phyloP scores from a whole-genome alignment of 2,113 vertebrate genomes.

The Anser cygnoides region DNA sequence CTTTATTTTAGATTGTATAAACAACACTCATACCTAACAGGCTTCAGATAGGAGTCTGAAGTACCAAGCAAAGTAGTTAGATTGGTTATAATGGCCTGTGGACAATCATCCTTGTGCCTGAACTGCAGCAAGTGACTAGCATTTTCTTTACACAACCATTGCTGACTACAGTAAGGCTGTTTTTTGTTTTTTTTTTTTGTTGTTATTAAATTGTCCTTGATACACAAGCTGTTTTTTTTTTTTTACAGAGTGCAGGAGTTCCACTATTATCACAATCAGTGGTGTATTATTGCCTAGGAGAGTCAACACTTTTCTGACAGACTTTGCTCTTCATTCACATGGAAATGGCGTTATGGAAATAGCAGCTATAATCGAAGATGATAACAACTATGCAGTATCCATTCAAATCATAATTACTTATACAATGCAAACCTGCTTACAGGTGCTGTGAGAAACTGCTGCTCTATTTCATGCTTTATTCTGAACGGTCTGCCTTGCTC shows the following conservation, averaged over 20 bases:
- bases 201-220: not conserved
- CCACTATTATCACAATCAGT: constrained; percentile 9
- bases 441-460: not conserved
- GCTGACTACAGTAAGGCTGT: not conserved
- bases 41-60: not conserved
- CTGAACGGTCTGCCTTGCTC: not conserved
- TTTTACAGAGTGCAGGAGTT: not conserved
- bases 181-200: not conserved
- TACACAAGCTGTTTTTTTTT: not conserved
- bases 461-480: constrained; percentile 2
- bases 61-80: not conserved
- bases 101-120: not conserved
- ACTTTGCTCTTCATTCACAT: constrained; percentile 29
- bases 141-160: not conserved
- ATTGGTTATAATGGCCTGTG: not conserved
- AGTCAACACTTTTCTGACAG: constrained; percentile 37
- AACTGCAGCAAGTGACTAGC: not conserved
- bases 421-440: constrained; percentile 3
- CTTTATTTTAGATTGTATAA: not conserved
- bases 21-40: not conserved
- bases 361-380: constrained; percentile 8
- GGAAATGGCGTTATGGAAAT: constrained; percentile 39
- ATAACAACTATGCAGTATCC: constrained; percentile 37
- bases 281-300: constrained; percentile 18
- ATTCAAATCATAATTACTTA: constrained; percentile 52